Conservation (phyloP, 2,113 vertebrate species). For the Andinoacara biseriatus region DNA sequence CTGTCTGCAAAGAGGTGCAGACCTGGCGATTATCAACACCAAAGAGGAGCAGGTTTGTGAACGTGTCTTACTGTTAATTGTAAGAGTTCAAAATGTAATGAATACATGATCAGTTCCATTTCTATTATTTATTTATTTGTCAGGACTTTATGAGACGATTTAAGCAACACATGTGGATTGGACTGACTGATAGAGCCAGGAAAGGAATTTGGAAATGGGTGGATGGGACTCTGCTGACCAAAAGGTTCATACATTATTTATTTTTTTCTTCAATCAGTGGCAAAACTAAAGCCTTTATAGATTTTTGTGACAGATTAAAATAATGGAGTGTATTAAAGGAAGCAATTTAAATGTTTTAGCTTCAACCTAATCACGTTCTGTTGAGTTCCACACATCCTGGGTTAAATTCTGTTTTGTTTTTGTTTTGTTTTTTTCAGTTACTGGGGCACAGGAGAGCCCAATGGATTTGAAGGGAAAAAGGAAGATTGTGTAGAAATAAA, state of each 20-base stretch:
- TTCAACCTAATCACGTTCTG: background rate
- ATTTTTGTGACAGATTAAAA: background rate
- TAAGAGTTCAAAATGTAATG: background rate
- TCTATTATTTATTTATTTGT: background rate
- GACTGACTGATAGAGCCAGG: background rate
- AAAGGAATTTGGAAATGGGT: slow-evolving; percentile 34
- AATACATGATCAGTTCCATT: background rate
- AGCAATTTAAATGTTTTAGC: background rate
- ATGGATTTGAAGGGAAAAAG: background rate
- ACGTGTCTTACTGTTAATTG: rapidly evolving
- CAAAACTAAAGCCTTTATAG: background rate
- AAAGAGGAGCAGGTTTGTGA: slow-evolving; percentile 49
- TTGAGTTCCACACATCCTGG: background rate
- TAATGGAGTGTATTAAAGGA: background rate
- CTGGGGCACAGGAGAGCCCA: slow-evolving; percentile 21
- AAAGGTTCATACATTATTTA: slow-evolving; percentile 17
- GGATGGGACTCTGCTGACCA: slow-evolving; percentile 9
- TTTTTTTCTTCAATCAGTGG: background rate
- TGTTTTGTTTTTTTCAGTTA: slow-evolving; percentile 5
- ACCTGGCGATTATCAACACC: slow-evolving; percentile 49
- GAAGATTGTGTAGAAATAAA: slow-evolving; percentile 25
- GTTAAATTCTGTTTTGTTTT: background rate
- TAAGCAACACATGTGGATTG: slow-evolving; percentile 13
- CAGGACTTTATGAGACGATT: slow-evolving; percentile 43
- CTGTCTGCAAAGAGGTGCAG: slow-evolving; percentile 32